Evolutionary conservation across 2,113 vertebrate species (phyloP), one percentile per base, ranked within the genome.

Genomic region (Perccottus glenii): DNA sequence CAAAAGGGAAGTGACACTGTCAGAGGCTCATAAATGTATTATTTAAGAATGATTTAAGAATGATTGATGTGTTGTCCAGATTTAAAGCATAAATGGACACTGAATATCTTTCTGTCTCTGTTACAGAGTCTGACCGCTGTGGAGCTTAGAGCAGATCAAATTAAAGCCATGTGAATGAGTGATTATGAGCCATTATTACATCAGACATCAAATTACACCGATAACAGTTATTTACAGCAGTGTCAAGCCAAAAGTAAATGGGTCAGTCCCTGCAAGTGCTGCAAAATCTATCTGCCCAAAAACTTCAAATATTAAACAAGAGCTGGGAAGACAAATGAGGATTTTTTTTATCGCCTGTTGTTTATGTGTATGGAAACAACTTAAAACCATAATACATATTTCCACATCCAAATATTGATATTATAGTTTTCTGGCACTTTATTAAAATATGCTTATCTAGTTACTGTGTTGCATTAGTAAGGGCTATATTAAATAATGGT

Each of bases 151-250:
- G 53, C 16, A 4, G 16, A 59, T 33, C 56, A 4, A 65, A 32
- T 40, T 52, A 19, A 60, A 48, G 43, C 11, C 6, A 44, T 8
- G 16, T 59, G 11, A 40, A 4, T 9, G 42, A 73, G 38, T 11
- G 35, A 76, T 68, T 33, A 49, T 1, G 10, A 60, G 71, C 9
- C 19, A 61, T 71, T 55, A 53, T 53, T 62, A 32, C 43, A 61
- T 44, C 49, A 35, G 12, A 12, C 14, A 12, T 2, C 53, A 32
- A n/a, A 50, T 60, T 12, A 43, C 52, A 73, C 7, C 44, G 52
- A 67, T 68, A 49, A 58, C 11, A 11, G 0, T 33, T 57, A 47
- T 11, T 63, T 27, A 46, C n/a, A 7, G 11, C 12, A 11, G 48
- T 9, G 44, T 19, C 19, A 42, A 45, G 15, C 19, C 16, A 11